Percentiles rank a stretch among this genome's conserved stretches.
Conservation (phyloP, 2,797 vertebrate species). For the Pantherophis vulpinus region DNA sequence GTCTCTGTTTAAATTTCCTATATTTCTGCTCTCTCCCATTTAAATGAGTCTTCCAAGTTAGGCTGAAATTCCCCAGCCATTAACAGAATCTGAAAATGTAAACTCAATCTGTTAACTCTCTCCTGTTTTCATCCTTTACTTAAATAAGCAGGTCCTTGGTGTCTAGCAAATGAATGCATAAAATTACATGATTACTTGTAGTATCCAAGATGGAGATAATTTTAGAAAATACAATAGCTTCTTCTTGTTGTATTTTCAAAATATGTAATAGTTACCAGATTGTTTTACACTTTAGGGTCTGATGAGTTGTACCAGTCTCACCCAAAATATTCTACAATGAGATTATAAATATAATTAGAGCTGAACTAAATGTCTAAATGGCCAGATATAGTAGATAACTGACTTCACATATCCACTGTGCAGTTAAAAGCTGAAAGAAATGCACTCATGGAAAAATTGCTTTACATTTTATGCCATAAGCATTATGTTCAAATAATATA, state of each 20-base stretch:
- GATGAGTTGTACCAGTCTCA: neutral
- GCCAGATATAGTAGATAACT: neutral
- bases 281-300: neutral
- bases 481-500: slow-evolving; percentile 45
- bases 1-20: neutral
- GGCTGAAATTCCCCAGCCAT: neutral
- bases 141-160: neutral
- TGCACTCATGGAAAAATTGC: slow-evolving; percentile 14
- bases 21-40: neutral
- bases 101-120: neutral
- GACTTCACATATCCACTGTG: neutral
- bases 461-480: slow-evolving; percentile 30
- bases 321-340: neutral
- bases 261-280: neutral
- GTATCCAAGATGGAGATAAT: neutral
- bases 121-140: neutral
- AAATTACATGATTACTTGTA: neutral
- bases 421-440: neutral
- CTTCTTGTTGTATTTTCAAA: neutral
- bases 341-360: neutral
- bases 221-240: neutral
- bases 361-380: neutral
- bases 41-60: neutral
- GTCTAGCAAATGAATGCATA: neutral
- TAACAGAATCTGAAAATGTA: neutral